A percentile compares a stretch with the other conserved stretches of the same genome.
Conservation (phyloP, 1,140 invertebrate genomes). For the Proctacanthus coquilletti region DNA sequence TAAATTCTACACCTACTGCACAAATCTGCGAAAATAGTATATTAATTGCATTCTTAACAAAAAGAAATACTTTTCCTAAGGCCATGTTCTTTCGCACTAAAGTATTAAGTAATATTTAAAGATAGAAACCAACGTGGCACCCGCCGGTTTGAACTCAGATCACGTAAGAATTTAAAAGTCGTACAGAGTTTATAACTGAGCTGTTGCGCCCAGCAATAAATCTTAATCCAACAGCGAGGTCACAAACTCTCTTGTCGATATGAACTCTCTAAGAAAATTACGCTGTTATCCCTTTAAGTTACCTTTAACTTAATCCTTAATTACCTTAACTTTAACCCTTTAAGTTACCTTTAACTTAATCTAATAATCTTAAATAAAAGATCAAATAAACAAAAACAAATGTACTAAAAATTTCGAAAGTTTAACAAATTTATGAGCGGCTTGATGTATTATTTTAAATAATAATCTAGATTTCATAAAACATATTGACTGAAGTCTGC, state of each 20-base stretch:
- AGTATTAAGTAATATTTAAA: constrained; percentile 34
- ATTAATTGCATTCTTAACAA: constrained; percentile 28
- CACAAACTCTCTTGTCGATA: constrained; percentile 52
- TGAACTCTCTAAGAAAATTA: no score
- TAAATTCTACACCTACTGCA: constrained; percentile 47
- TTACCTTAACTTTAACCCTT: no score
- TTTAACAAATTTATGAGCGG: no score
- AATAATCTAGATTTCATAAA: no score
- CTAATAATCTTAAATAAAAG: no score
- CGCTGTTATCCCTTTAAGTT: no score
- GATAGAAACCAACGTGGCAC: constrained; percentile 62
- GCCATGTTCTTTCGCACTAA: constrained; percentile 50
- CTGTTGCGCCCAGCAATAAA: constrained; percentile 39
- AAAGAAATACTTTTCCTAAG: constrained; percentile 28
- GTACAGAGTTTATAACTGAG: constrained; percentile 53
- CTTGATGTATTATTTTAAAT: no score
- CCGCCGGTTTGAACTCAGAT: constrained; percentile 61
- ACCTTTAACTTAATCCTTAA: no score
- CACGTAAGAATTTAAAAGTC: constrained; percentile 61
- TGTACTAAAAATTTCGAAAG: no score
- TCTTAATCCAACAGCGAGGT: constrained; percentile 71
- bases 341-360: no score
- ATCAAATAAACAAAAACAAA: no score
- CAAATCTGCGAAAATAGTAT: constrained; percentile 43
- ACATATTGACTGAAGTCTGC: no score